phyloP scores from a whole-genome alignment of 1,140 invertebrate species.

The Matsumurasca onukii region DNA sequence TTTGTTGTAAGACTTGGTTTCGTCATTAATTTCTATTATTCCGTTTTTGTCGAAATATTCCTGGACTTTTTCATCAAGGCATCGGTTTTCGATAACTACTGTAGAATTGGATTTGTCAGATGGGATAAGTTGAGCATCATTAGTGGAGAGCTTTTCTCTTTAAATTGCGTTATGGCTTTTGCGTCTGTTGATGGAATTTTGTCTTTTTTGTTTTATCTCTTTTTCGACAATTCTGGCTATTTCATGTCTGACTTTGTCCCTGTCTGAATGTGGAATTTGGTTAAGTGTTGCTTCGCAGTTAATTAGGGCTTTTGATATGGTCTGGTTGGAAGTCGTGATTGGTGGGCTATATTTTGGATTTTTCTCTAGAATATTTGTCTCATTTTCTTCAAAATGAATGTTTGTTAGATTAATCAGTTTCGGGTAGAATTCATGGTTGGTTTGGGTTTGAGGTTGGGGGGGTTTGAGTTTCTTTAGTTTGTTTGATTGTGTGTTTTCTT shows the following conservation, averaged over 20 bases:
- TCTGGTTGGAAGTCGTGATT: not conserved
- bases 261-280: not conserved
- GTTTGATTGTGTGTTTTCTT: not conserved
- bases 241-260: not conserved
- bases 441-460: not conserved
- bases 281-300: not conserved
- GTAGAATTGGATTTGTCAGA: not conserved
- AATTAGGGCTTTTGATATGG: not conserved
- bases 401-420: constrained; percentile 1
- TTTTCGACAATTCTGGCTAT: not conserved
- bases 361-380: not conserved
- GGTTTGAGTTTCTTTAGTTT: not conserved
- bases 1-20: not conserved
- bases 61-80: not conserved
- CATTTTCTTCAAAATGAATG: not conserved
- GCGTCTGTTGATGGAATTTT: not conserved
- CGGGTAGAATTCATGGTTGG: not conserved
- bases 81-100: not conserved
- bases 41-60: not conserved
- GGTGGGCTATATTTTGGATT: not conserved
- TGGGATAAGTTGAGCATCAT: not conserved
- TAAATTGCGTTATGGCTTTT: not conserved
- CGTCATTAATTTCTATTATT: not conserved
- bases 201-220: not conserved
- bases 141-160: not conserved